A percentile compares a stretch with the other conserved stretches of the same genome.
These are phyloP conservation scores for Camelus dromedarius DNA, from an alignment of 2,113 vertebrate genomes.

Conservation along the genomic window DNA sequence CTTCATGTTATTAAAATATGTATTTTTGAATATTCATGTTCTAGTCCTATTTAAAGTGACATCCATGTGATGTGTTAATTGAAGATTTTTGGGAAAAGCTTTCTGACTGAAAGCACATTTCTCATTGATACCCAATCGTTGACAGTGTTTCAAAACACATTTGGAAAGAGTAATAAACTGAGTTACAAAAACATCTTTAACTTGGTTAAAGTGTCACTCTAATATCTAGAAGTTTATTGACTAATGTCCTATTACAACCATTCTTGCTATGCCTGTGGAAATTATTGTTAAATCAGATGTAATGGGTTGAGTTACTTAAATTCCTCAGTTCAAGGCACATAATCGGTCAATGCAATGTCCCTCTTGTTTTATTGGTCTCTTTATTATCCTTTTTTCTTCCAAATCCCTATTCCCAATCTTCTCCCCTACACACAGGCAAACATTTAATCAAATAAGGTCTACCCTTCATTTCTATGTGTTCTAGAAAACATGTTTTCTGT, in stretches of 20 bases:
- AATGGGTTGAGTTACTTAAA: not conserved
- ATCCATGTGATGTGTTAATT: not conserved
- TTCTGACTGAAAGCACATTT: slow-evolving; percentile 20
- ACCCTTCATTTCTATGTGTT: not conserved
- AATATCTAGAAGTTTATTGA: not conserved
- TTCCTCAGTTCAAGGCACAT: not conserved
- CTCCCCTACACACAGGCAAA: not conserved
- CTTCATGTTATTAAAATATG: not conserved
- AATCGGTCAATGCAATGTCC: not conserved
- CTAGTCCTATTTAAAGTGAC: slow-evolving; percentile 14
- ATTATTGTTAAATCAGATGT: not conserved
- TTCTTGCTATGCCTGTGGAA: not conserved
- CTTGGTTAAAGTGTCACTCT: not conserved
- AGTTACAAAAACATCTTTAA: slow-evolving; percentile 16
- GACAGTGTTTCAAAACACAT: slow-evolving; percentile 26
- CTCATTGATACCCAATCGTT: not conserved
- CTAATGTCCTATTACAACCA: not conserved
- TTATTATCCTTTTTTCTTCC: not conserved
- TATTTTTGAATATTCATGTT: slow-evolving; percentile 15
- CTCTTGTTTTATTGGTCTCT: not conserved
- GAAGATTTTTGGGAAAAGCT: slow-evolving; percentile 13
- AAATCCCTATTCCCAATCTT: not conserved
- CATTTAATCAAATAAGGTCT: not conserved
- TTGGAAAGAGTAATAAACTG: slow-evolving; percentile 6
- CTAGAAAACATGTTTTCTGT: slow-evolving; percentile 10